Evolutionary conservation across 2,888 invertebrate genomes (phyloP), one percentile per base, ranked within the genome.

Genomic region (Hirtodrosophila histrioides): DNA sequence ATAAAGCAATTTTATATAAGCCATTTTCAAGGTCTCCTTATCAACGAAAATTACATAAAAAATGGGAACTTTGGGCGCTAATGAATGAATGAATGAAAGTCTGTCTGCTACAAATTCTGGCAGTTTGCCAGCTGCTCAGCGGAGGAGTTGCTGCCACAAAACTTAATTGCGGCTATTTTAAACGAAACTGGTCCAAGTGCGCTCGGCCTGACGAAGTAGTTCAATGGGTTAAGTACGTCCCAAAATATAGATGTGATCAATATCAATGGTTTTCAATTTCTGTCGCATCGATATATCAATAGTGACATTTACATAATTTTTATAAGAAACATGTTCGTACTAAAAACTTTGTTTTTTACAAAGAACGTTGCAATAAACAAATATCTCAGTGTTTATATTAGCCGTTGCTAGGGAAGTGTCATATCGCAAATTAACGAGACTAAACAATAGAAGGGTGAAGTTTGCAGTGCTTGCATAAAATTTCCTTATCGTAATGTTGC

Each of bases 11-110:
- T 86, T 69, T 86, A 85, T 84, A 66, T 83, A 83, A 83, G 75
- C 39, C 27, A 39, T 57, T 73, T 74, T 81, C 84, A 81, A 86
- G 86, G 86, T 69, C 78, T 67, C 27, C 46, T 62, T 69, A 86
- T 79, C 86, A 62, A 41, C 31, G 51, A 50, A 41, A 65, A 77
- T 82, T 82, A 86, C 72, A 84, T 82, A 83, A 82, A 86, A 77
- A 64, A 56, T n/a, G 37, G 53, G 2, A 29, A 45, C 0, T 23
- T 41, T 31, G 40, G 41, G 31, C 49, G 46, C 27, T 23, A 29
- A 23, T n/a, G 7, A 17, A 37, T 62, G 27, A 29, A 41, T 33
- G 23, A 37, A 45, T 31, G 31, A 31, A 9, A 9, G 31, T 31
- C 31, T 23, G 39, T 11, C 35, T 44, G 7, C 39, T 10, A 8